Conservation (phyloP, 2,888 invertebrate species). For the Cacoxenus indagator region DNA sequence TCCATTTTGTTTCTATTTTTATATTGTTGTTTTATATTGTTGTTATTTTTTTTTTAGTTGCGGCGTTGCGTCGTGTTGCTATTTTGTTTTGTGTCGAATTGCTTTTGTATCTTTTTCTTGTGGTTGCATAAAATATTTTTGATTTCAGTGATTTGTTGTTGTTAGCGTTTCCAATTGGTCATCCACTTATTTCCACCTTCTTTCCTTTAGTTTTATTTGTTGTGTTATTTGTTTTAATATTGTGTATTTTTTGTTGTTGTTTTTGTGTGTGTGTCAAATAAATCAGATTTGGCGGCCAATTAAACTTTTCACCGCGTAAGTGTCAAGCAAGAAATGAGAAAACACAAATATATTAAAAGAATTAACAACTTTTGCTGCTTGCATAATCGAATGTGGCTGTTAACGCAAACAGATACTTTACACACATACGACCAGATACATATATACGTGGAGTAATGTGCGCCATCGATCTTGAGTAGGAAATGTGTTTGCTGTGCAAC, state of each 20-base stretch:
- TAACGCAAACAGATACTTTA: conserved; percentile 12
- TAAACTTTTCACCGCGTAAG: conserved; percentile 34
- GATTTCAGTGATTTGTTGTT: conserved; percentile 20
- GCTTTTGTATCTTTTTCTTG: neutral
- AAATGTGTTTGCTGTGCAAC: neutral
- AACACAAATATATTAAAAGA: conserved; percentile 42
- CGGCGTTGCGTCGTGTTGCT: neutral
- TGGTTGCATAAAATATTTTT: conserved; percentile 39
- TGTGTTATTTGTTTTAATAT: neutral
- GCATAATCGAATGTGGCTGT: conserved; percentile 37
- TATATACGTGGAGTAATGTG: conserved; percentile 25
- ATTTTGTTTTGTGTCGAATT: neutral
- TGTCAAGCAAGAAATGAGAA: conserved; percentile 29
- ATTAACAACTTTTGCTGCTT: conserved; percentile 45
- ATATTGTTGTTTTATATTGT: neutral
- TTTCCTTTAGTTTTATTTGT: neutral
- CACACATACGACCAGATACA: conserved; percentile 30
- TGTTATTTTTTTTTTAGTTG: conserved; percentile 6
- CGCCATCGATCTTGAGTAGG: neutral
- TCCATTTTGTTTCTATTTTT: neutral
- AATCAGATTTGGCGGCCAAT: conserved; percentile 52
- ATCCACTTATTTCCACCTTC: conserved; percentile 22
- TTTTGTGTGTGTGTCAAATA: conserved; percentile 26
- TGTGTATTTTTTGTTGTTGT: conserved; percentile 18
- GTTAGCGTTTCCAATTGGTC: conserved; percentile 18